These are phyloP conservation scores for Ammodramus savannarum DNA, from an alignment of 2,113 vertebrate species.

Conservation along the genomic window DNA sequence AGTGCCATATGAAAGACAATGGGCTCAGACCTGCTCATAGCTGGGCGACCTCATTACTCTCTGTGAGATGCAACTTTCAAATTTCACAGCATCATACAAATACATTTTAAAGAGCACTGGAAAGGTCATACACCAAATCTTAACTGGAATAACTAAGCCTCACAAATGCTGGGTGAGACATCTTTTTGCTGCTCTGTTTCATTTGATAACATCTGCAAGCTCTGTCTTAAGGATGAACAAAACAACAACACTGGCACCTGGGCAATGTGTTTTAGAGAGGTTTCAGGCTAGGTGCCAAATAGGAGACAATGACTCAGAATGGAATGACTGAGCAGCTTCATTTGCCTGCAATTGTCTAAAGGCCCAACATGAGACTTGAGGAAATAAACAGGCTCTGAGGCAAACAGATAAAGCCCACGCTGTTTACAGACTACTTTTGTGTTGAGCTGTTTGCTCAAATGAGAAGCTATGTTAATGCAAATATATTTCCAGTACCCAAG, in stretches of 20 bases:
- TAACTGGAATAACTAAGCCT: not conserved
- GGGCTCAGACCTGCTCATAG: not conserved
- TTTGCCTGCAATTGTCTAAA: not conserved
- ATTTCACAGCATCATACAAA: not conserved
- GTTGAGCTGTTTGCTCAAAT: not conserved
- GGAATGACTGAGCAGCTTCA: not conserved
- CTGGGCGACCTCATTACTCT: not conserved
- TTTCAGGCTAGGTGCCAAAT: not conserved
- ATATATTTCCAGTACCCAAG: not conserved
- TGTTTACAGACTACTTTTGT: not conserved
- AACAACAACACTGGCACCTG: not conserved
- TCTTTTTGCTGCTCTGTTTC: not conserved
- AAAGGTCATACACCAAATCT: not conserved
- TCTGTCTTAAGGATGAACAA: not conserved
- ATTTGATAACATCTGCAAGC: not conserved
- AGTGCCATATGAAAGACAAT: not conserved
- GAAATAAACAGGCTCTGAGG: not conserved
- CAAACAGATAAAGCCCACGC: not conserved
- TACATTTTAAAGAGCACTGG: not conserved
- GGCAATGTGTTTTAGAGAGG: not conserved
- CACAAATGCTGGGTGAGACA: not conserved
- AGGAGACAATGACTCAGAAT: not conserved
- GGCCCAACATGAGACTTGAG: not conserved
- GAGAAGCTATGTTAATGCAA: not conserved
- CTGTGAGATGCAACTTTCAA: not conserved